Evolutionary conservation across 2,888 invertebrate species (phyloP).

Genomic region (Pheosia tremula): DNA sequence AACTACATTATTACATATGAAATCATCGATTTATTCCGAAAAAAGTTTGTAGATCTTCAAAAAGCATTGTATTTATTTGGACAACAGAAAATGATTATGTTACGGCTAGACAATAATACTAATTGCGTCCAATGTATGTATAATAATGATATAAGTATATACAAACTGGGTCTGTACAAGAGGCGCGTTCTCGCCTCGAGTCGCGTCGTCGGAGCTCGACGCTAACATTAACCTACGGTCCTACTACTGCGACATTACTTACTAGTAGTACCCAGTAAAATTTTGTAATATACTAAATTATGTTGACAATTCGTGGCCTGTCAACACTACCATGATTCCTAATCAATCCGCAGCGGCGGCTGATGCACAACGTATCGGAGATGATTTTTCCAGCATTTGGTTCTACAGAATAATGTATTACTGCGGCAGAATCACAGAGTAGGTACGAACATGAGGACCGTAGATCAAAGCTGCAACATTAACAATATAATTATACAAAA

Average conservation of each 20-base stretch:
- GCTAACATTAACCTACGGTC: background rate
- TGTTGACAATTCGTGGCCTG: too few relatives aligned
- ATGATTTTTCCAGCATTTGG: too few relatives aligned
- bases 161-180: conserved; percentile 23
- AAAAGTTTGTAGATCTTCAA: conserved; percentile 57
- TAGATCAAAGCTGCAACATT: background rate
- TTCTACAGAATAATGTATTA: too few relatives aligned
- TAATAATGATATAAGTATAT: conserved; percentile 25
- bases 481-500: conserved; percentile 12
- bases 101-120: conserved; percentile 44
- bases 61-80: conserved; percentile 56
- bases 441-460: background rate
- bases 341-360: too few relatives aligned
- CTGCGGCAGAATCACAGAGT: too few relatives aligned
- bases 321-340: too few relatives aligned
- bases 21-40: conserved; percentile 71
- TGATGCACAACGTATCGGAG: too few relatives aligned
- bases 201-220: background rate
- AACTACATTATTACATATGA: conserved; percentile 15
- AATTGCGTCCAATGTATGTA: conserved; percentile 19
- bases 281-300: too few relatives aligned
- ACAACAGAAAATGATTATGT: conserved; percentile 55
- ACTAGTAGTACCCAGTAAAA: too few relatives aligned
- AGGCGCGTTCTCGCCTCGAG: background rate
- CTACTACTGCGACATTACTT: background rate